Evolutionary conservation across 2,888 invertebrate species (phyloP).

Genomic region (Orchesellides sinensis): DNA sequence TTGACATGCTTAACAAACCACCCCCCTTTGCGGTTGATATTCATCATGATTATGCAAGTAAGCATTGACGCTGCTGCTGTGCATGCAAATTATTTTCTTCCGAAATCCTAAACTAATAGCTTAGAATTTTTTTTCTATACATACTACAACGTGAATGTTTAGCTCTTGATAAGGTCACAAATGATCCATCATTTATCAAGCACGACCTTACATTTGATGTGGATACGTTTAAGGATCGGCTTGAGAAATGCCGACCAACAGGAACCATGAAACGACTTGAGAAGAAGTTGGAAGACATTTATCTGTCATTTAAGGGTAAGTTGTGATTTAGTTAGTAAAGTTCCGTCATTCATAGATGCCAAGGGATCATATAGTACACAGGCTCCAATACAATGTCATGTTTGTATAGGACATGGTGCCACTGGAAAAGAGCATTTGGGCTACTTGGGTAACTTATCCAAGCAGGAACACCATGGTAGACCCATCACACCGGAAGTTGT

Average conservation of each 20-base stretch:
- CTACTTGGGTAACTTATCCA: neutral
- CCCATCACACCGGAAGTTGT: slow-evolving; percentile 54
- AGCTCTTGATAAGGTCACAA: slow-evolving; percentile 52
- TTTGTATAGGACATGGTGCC: slow-evolving; percentile 38
- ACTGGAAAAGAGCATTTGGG: slow-evolving; percentile 28
- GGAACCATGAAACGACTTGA: slow-evolving; percentile 54
- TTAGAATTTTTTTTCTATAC: too few species aligned
- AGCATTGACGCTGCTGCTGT: neutral
- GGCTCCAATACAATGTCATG: too few species aligned
- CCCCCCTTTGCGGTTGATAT: slow-evolving; percentile 28
- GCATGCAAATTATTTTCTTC: too few species aligned
- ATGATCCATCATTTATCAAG: slow-evolving; percentile 58
- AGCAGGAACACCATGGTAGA: slow-evolving; percentile 6
- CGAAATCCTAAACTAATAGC: too few species aligned
- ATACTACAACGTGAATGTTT: neutral
- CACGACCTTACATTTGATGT: slow-evolving; percentile 68
- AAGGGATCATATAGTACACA: too few species aligned
- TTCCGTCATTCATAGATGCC: too few species aligned
- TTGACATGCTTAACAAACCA: slow-evolving; percentile 63
- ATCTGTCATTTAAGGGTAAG: slow-evolving; percentile 68
- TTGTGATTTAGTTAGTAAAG: too few species aligned
- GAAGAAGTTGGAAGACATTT: slow-evolving; percentile 70
- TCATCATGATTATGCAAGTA: slow-evolving; percentile 54
- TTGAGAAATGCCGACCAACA: slow-evolving; percentile 57
- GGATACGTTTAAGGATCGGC: slow-evolving; percentile 53